These are phyloP conservation scores for Anoura caudifer DNA, from an alignment of 2,113 vertebrate species.

Conservation along the genomic window DNA sequence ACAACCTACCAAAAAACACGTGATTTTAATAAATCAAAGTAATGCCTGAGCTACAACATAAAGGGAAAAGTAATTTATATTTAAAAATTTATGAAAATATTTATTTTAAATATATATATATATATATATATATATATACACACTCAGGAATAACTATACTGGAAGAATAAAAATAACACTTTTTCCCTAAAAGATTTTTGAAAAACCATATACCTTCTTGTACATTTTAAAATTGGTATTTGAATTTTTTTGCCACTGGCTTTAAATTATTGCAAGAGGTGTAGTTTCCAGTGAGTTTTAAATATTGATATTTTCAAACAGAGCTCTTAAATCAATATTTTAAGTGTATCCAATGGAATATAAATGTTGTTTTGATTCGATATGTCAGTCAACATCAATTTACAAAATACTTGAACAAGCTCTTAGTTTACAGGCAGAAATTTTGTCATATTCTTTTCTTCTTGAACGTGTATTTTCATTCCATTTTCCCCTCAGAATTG, in stretches of 20 bases:
- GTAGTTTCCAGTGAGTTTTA: background rate
- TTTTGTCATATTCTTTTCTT: slow-evolving; percentile 12
- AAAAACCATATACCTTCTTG: background rate
- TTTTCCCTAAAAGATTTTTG: slow-evolving; percentile 19
- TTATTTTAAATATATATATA: background rate
- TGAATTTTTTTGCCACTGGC: background rate
- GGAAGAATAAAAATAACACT: background rate
- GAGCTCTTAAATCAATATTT: background rate
- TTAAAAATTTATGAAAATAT: background rate
- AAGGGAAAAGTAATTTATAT: background rate
- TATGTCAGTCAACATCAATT: background rate
- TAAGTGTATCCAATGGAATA: background rate
- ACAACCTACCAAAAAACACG: background rate
- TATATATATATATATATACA: no score
- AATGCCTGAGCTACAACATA: background rate
- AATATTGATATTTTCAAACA: background rate
- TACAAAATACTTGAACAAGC: background rate
- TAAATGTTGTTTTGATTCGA: background rate
- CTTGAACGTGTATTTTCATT: background rate
- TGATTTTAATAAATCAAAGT: slow-evolving; percentile 7
- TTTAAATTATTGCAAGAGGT: background rate
- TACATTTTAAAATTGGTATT: background rate
- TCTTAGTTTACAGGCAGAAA: background rate
- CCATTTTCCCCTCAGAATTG: background rate
- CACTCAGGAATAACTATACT: background rate